Conservation (phyloP, 2,797 vertebrate species). For the Ataeniobius toweri region DNA sequence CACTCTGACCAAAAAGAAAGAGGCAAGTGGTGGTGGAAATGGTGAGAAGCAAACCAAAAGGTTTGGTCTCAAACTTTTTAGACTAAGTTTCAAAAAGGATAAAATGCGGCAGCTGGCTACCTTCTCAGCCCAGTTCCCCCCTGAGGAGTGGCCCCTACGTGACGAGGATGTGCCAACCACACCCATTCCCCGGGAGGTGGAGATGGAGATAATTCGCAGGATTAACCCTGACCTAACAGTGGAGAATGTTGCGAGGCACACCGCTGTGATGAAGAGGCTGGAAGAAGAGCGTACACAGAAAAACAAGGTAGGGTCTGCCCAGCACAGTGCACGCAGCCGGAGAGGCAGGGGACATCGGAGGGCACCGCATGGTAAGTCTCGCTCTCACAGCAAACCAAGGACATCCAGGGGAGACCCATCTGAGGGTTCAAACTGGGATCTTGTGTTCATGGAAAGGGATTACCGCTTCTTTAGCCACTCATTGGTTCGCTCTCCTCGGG, state of each 20-base stretch:
- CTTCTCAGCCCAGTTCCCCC: constrained; percentile 98
- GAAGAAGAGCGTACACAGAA: constrained; percentile 96
- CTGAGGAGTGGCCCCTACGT: constrained; percentile 96
- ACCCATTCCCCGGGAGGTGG: constrained; percentile 94
- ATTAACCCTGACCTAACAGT: constrained; percentile 98
- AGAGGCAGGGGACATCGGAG: constrained; percentile 94
- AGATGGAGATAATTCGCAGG: constrained; percentile 97
- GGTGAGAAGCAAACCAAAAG: constrained; percentile 97
- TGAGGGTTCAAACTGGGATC: constrained; percentile 93
- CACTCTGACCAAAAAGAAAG: constrained; percentile 97
- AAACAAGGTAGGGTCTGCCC: constrained; percentile 92
- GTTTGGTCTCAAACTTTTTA: constrained; percentile 96
- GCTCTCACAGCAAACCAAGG: constrained; percentile 96
- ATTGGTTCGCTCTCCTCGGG: constrained; percentile 90
- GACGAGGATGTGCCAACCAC: constrained; percentile 92
- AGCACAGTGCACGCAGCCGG: constrained; percentile 93
- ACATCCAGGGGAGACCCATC: constrained; percentile 94
- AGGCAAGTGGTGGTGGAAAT: constrained; percentile 81
- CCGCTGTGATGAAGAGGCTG: constrained; percentile 98
- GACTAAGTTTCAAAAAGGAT: constrained; percentile 98
- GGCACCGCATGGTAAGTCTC: constrained; percentile 91
- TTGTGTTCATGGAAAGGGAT: constrained; percentile 88
- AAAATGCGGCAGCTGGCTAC: constrained; percentile 97
- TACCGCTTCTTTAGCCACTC: constrained; percentile 95
- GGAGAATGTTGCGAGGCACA: constrained; percentile 98